Percentiles rank a stretch among this genome's conserved stretches.
Evolutionary conservation across 2,113 vertebrate genomes (phyloP).

Genomic region (Megaceryle torquata): DNA sequence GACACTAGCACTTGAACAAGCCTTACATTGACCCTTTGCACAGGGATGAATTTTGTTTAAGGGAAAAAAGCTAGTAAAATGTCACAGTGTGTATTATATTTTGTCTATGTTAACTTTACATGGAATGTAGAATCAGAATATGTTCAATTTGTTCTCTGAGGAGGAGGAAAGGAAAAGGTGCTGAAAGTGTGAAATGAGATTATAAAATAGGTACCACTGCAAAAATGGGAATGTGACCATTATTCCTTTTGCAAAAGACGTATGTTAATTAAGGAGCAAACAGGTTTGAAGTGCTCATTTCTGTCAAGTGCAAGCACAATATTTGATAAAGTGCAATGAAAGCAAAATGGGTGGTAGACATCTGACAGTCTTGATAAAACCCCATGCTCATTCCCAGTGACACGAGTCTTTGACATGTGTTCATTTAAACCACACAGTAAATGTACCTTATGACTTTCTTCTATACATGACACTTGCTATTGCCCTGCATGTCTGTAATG

Average conservation of each 20-base stretch:
- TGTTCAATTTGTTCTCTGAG: background rate
- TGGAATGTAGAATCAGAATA: background rate
- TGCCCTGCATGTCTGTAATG: background rate
- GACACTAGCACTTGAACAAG: background rate
- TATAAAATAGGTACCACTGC: background rate
- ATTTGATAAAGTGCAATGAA: background rate
- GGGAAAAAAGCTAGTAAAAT: constrained; percentile 17
- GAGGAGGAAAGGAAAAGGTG: background rate
- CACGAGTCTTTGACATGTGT: no score
- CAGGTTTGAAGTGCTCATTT: background rate
- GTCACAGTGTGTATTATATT: background rate
- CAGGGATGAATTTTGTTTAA: constrained; percentile 5
- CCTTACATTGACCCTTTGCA: constrained; percentile 5
- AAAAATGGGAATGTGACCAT: background rate
- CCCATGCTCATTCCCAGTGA: background rate
- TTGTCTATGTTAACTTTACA: background rate
- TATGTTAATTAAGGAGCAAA: background rate
- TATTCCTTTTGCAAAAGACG: background rate
- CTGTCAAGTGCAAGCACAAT: background rate
- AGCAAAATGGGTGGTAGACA: background rate
- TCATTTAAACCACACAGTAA: background rate
- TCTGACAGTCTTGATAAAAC: background rate
- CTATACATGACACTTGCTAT: fast-evolving
- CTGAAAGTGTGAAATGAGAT: background rate
- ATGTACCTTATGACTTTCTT: background rate